phyloP scores from a whole-genome alignment of 2,888 invertebrate genomes.

The Ariolimax columbianus region DNA sequence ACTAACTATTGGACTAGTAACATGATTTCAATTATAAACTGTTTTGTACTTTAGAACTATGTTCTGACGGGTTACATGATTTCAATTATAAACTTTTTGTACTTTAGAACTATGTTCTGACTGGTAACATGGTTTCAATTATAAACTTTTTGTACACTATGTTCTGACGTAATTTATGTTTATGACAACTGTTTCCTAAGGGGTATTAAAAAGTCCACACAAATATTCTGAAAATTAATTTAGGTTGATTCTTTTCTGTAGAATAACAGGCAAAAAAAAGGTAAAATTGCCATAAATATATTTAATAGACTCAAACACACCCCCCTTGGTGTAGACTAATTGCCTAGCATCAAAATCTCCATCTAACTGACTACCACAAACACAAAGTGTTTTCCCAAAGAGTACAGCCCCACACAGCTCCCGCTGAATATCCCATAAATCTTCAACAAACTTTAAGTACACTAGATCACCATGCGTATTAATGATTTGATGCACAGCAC shows the following conservation, averaged over 20 bases:
- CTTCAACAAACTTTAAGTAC: background rate
- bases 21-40: too few species aligned
- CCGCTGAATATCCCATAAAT: slow-evolving; percentile 13
- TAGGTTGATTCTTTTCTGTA: background rate
- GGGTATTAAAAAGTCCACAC: too few species aligned
- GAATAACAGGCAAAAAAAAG: background rate
- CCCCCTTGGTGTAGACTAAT: too few species aligned
- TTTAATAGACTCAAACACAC: background rate
- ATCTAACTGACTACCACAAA: background rate
- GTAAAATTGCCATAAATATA: slow-evolving; percentile 2
- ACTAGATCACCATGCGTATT: background rate
- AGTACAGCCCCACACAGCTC: background rate
- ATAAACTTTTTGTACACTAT: too few species aligned
- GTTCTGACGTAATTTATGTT: too few species aligned
- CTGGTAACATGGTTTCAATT: too few species aligned
- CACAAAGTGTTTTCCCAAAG: background rate
- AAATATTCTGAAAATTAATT: background rate
- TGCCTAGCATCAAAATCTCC: background rate
- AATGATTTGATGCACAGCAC: background rate
- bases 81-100: too few species aligned
- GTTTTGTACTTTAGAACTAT: too few species aligned
- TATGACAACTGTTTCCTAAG: too few species aligned
- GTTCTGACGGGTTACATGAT: too few species aligned
- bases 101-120: too few species aligned
- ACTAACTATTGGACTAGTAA: too few species aligned